Evolutionary conservation across 2,888 invertebrate species (phyloP).

Genomic region (Lacanobia oleracea): DNA sequence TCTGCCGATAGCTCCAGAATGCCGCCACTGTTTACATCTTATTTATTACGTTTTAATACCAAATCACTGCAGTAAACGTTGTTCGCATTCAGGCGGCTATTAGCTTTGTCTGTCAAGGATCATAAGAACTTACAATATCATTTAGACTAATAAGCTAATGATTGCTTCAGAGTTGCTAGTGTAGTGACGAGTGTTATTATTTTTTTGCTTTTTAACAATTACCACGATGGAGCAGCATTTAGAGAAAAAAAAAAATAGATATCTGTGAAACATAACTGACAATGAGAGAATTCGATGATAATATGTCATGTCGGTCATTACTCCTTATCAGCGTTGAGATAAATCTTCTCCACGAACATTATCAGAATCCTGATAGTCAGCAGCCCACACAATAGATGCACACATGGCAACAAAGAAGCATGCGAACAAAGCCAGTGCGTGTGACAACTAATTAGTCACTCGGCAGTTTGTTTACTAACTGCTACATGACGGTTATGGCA

Average conservation of each 20-base stretch:
- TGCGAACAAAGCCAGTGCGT: constrained; percentile 81
- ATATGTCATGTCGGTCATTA: constrained; percentile 49
- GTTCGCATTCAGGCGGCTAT: constrained; percentile 43
- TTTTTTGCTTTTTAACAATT: background rate
- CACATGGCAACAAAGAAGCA: constrained; percentile 81
- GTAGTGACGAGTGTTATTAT: constrained; percentile 7
- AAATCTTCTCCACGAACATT: constrained; percentile 65
- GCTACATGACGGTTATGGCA: constrained; percentile 80
- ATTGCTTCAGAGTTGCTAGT: constrained; percentile 10
- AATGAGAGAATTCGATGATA: constrained; percentile 34
- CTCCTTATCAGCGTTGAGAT: constrained; percentile 58
- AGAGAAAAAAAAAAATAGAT: constrained; percentile 6
- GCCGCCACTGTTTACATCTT: constrained; percentile 65
- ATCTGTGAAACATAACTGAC: constrained; percentile 25
- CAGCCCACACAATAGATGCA: constrained; percentile 64
- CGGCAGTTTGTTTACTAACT: constrained; percentile 77
- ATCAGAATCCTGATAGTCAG: constrained; percentile 71
- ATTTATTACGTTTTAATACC: constrained; percentile 62
- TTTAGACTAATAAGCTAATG: constrained; percentile 52
- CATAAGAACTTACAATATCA: constrained; percentile 41
- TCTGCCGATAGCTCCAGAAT: constrained; percentile 69
- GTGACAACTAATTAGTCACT: constrained; percentile 85
- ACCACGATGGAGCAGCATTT: background rate
- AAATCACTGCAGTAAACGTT: constrained; percentile 57
- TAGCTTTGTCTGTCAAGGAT: constrained; percentile 56